Percentiles rank a stretch among this genome's conserved stretches.
Conservation (phyloP, 2,888 invertebrate genomes). For the Pelosia muscerda region DNA sequence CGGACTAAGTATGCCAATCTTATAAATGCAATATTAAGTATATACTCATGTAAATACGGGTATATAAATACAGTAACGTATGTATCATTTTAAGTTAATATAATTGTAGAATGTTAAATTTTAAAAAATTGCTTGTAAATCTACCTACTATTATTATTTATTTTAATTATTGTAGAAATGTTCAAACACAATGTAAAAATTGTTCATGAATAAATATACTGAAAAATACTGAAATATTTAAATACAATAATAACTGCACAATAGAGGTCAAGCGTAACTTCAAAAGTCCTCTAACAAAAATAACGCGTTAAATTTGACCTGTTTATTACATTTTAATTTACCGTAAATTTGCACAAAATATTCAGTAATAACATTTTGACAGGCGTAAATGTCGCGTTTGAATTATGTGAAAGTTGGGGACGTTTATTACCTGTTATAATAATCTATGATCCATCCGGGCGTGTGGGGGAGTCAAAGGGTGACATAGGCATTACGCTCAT, state of each 20-base stretch:
- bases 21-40: no score
- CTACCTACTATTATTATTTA: no score
- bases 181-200: no score
- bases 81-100: no score
- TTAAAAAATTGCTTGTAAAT: no score
- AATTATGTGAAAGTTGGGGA: constrained; percentile 32
- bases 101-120: no score
- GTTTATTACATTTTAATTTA: not conserved
- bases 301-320: not conserved
- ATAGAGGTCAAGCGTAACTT: not conserved
- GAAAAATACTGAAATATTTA: not conserved
- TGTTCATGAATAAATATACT: no score
- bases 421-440: constrained; percentile 35
- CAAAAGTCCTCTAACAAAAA: not conserved
- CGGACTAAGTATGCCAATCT: no score
- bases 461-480: constrained; percentile 23
- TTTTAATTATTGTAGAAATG: no score
- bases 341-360: constrained; percentile 10
- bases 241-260: not conserved
- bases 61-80: no score
- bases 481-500: constrained; percentile 21
- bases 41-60: no score
- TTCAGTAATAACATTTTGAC: constrained; percentile 23
- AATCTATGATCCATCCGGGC: constrained; percentile 40
- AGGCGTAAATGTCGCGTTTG: constrained; percentile 28